Evolutionary conservation across 2,888 invertebrate genomes (phyloP).

Genomic region (Drosophila villosipedis): DNA sequence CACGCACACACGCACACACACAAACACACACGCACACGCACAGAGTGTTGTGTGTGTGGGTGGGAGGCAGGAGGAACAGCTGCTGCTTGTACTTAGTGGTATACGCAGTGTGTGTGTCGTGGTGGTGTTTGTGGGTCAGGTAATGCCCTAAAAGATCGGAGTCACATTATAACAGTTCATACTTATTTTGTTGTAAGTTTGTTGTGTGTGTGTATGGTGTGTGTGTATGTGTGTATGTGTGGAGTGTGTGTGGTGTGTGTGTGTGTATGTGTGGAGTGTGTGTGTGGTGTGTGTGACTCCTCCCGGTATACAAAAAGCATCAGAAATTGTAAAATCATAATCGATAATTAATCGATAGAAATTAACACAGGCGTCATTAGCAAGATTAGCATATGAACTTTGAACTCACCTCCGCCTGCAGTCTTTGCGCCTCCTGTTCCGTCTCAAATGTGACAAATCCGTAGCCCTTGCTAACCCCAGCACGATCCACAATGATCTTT

Average conservation of each 20-base stretch:
- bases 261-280: too few species aligned
- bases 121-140: constrained; percentile 58
- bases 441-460: constrained; percentile 94
- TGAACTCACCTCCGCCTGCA: constrained; percentile 89
- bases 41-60: neutral
- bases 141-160: constrained; percentile 78
- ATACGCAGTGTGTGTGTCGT: constrained; percentile 14
- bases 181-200: constrained; percentile 32
- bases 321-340: constrained; percentile 40
- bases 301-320: constrained; percentile 39
- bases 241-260: too few species aligned
- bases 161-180: constrained; percentile 68
- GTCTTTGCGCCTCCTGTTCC: constrained; percentile 92
- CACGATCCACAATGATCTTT: constrained; percentile 97
- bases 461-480: constrained; percentile 94
- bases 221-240: neutral
- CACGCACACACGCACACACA: constrained; percentile 6
- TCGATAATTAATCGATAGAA: constrained; percentile 46
- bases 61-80: neutral
- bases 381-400: constrained; percentile 36
- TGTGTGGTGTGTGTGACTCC: neutral
- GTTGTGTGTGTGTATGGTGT: constrained; percentile 19
- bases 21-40: neutral
- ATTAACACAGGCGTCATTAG: constrained; percentile 67
- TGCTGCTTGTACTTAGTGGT: constrained; percentile 1